Base-by-base conservation (phyloP, 2,888 invertebrate species). In the Caenorhabditis virilis region DNA sequence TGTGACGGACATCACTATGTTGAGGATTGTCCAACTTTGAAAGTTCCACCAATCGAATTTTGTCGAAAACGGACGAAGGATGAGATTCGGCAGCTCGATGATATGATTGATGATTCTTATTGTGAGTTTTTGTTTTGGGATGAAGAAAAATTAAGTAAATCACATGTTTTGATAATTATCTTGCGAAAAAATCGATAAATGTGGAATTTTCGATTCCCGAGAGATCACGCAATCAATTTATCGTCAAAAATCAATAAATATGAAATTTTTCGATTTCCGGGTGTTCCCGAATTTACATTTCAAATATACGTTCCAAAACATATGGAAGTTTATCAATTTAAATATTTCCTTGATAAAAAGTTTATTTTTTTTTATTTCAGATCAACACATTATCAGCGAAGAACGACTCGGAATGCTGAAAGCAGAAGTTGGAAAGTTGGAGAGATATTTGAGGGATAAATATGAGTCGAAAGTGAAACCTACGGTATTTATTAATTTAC, bases 1-100 rank as follows among this genome's bases (percentile, higher is more conserved):
- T 74, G 74, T 39, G 72, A 74, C 26, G 66, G 61, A 5, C 43
- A 52, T 43, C 74, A 74, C 47, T 43, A 41, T 23, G 43, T 59
- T 15, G 64, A 63, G n/a, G 35, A 46, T 1, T 74, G 74, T 26
- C 70, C 72, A 4, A 50, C 60, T 55, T 63, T 69, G 63, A 33
- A 60, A 38, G 53, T 60, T 18, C 56, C 60, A 13, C 49, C 54
- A 9, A 46, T 65, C 27, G 53, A 45, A 23, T 47, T 46, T 39
- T 64, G 30, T 18, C 33, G 35, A 15, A 39, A 55, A 20, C 30
- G 64, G 23, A 48, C 45, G 11, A 9, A 25, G 13, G 43, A 58
- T 16, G 65, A 62, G 20, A 30, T 59, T 11, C 20, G 27, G 7
- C 58, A 62, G 11, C 42, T 69, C 9, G 65, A 69, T 27, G 38